Evolutionary conservation across 2,113 vertebrate genomes (phyloP).

Genomic region (Ploceus nigricollis): DNA sequence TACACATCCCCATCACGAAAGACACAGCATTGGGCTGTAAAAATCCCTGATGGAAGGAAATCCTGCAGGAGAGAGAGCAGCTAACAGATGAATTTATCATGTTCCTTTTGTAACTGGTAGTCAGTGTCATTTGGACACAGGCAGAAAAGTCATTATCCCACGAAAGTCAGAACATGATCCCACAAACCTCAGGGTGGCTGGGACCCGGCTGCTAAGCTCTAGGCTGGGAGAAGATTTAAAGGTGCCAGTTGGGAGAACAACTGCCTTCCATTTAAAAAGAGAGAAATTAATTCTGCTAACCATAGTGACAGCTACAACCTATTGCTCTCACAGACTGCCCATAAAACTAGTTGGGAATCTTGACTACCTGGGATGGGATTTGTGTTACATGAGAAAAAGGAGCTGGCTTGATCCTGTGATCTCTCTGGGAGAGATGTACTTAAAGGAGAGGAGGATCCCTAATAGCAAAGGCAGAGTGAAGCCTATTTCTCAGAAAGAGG

Average conservation of each 20-base stretch:
- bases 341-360: background rate
- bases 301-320: background rate
- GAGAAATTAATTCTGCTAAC: background rate
- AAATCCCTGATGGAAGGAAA: conserved; percentile 19
- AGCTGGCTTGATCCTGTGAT: background rate
- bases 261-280: background rate
- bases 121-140: background rate
- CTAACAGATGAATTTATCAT: background rate
- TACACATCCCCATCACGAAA: background rate
- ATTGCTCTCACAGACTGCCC: fast-evolving
- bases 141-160: background rate
- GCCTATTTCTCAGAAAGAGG: background rate
- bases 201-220: background rate
- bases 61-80: background rate
- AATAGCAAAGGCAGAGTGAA: background rate
- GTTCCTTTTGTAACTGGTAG: background rate
- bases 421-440: background rate
- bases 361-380: background rate
- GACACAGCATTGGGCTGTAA: background rate
- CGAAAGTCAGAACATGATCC: background rate
- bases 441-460: background rate
- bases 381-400: background rate
- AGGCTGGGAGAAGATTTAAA: background rate
- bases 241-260: background rate
- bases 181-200: background rate